Evolutionary conservation across 2,113 vertebrate species (phyloP), one percentile per base, ranked within the genome.

Genomic region (Hippopotamus amphibius): DNA sequence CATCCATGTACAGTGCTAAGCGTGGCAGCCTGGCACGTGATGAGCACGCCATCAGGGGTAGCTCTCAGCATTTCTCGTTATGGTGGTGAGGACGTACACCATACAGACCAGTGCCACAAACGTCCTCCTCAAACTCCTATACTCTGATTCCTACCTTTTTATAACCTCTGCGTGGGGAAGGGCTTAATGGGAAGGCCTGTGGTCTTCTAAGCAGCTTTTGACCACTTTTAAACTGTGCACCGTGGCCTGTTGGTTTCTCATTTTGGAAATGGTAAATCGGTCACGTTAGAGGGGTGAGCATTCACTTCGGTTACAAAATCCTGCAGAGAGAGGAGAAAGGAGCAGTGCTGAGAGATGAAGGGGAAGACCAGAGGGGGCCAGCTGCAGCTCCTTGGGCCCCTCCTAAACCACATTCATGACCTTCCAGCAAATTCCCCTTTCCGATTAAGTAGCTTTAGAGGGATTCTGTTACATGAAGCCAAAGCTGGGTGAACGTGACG

Each of bases 381-480:
- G 59, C 15, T 82, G 41, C 7, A 37, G 33, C 61, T 46, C 55
- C 24, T 19, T 30, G 26, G 15, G 28, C 41, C 17, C 33, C 68
- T 28, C 28, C n/a, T 33, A 30, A 88, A 7, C 57, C 50, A 59
- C 61, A n/a, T 66, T 59, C 55, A 10, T 8, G 50, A 59, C 61
- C 83, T 84, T 79, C 71, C 71, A 63, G 80, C 16, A 79, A 21
- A 30, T 19, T 57, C 50, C 12, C 28, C 63, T 21, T 69, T 77
- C 83, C 55, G 43, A 71, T 63, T 71, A 63, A 69, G 28, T 24
- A 71, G 21, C 22, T 77, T 87, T 30, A 61, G 79, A 17, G 77
- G 50, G 61, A 61, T 77, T 84, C 85, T 84, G 61, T 77, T 28
- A 59, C 53, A 59, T 71, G 61, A 48, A 79, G 71, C 79, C 85